Base-by-base conservation (phyloP, 2,888 invertebrate species). In the Subacronicta megacephala region DNA sequence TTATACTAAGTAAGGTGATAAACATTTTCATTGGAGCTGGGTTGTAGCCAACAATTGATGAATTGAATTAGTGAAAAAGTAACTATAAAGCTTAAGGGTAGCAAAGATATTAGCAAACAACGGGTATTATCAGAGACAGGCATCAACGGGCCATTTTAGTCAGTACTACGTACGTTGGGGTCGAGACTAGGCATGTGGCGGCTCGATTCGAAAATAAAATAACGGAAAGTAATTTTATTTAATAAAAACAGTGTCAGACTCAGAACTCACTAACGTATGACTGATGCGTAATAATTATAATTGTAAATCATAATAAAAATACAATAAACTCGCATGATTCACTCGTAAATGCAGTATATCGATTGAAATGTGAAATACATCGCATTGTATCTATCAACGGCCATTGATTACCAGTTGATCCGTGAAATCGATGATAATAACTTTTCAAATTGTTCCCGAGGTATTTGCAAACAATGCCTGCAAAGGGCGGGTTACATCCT, bases 401-500 rank as follows among this genome's bases (percentile, higher is more conserved):
- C 29, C 66, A 76, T 70, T 75, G 52, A 46, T 29, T 55, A 52
- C 46, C 16, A 47, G 40, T 65, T 76, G 64, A 51, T 49, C 62
- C 68, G 44, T 61, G 42, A 54, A 63, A 66, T 61, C 38, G 49
- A 56, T 44, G 44, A 46, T 35, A 15, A 40, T 58, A 51, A 51
- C 15, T 54, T 75, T 64, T 61, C 18, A 38, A 59, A 72, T 62
- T 45, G 49, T 49, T 56, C 18, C 40, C 45, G 43, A 62, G 35
- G 65, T 71, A 63, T 75, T 71, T 53, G 62, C 35, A 42, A 72
- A 77, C 73, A 77, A 75, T 72, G 43, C 41, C 26, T 45, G 35
- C 18, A 57, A 57, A 52, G 41, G 55, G 54, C 23, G 38, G 26
- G 49, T 47, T 20, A 60, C 65, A 54, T 50, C 62, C 45, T 43